These are phyloP conservation scores for Araneus ventricosus DNA, from an alignment of 1,140 invertebrate genomes.

Conservation along the genomic window DNA sequence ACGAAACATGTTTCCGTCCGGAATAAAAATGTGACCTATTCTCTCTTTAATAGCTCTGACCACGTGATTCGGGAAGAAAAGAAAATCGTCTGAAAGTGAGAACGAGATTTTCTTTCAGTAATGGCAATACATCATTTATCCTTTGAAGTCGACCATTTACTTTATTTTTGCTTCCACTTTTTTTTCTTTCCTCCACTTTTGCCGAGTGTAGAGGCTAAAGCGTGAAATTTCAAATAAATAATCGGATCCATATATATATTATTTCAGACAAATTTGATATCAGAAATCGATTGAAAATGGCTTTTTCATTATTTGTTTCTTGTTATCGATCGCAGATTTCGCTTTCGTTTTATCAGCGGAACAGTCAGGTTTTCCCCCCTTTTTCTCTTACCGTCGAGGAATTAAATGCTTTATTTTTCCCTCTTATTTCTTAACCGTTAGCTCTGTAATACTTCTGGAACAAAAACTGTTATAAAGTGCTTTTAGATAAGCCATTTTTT, in stretches of 20 bases:
- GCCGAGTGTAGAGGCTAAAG: not conserved
- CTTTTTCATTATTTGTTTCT: not conserved
- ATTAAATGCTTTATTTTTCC: not conserved
- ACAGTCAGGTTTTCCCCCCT: not conserved
- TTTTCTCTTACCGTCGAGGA: no score
- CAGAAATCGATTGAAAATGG: constrained; percentile 10
- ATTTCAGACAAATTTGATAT: constrained; percentile 36
- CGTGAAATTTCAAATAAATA: constrained; percentile 41
- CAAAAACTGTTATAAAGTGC: no score
- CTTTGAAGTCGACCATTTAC: constrained; percentile 29
- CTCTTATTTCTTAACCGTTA: not conserved
- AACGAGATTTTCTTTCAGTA: constrained; percentile 41
- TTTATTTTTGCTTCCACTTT: not conserved
- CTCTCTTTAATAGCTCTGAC: constrained; percentile 35
- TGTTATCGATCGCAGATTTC: constrained; percentile 4
- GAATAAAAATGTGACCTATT: constrained; percentile 38
- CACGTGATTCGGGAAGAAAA: not conserved
- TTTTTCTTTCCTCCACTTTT: not conserved
- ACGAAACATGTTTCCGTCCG: constrained; percentile 6
- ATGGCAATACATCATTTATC: constrained; percentile 42
- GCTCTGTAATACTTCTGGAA: no score
- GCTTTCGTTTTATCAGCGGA: not conserved
- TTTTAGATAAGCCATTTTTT: no score
- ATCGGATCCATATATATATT: constrained; percentile 22
- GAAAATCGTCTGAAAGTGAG: constrained; percentile 36